Percentiles rank a stretch among this genome's conserved stretches.
These are phyloP conservation scores for Coboldia fuscipes DNA, from an alignment of 1,140 invertebrate species.

Conservation along the genomic window DNA sequence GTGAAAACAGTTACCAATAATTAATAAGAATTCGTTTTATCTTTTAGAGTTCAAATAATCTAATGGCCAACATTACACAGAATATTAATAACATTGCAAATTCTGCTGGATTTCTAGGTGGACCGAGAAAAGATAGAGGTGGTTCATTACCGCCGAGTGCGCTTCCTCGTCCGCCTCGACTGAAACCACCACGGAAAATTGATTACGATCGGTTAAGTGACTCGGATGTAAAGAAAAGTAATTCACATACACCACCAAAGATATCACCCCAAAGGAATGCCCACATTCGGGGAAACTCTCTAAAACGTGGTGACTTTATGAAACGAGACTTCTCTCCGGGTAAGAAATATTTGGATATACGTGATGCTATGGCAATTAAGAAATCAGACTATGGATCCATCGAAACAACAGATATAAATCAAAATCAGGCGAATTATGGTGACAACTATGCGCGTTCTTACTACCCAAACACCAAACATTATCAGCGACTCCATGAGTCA, in stretches of 20 bases:
- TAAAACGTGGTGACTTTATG: conserved; percentile 3
- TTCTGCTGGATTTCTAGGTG: background rate
- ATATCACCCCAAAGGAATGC: background rate
- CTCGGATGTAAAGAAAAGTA: background rate
- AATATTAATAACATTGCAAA: background rate
- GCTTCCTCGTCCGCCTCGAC: conserved; percentile 3
- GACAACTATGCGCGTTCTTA: background rate
- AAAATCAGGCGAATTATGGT: background rate
- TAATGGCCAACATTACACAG: background rate
- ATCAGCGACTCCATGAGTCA: conserved; percentile 4
- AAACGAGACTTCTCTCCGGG: conserved; percentile 1
- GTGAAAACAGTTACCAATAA: too few relatives aligned
- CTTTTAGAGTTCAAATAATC: background rate
- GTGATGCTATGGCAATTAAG: background rate
- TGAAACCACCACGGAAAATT: conserved; percentile 5
- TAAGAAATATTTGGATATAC: conserved; percentile 3
- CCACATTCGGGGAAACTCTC: conserved; percentile 2
- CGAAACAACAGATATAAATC: background rate
- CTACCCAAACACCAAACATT: conserved; percentile 3
- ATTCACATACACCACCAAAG: conserved; percentile 2
- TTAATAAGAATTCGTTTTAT: too few relatives aligned
- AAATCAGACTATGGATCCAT: conserved; percentile 3
- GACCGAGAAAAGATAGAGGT: conserved; percentile 3
- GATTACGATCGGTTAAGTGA: conserved; percentile 4
- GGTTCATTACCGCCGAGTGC: conserved; percentile 4